Base-by-base conservation (phyloP, 2,113 vertebrate species). In the Tragelaphus buxtoni region DNA sequence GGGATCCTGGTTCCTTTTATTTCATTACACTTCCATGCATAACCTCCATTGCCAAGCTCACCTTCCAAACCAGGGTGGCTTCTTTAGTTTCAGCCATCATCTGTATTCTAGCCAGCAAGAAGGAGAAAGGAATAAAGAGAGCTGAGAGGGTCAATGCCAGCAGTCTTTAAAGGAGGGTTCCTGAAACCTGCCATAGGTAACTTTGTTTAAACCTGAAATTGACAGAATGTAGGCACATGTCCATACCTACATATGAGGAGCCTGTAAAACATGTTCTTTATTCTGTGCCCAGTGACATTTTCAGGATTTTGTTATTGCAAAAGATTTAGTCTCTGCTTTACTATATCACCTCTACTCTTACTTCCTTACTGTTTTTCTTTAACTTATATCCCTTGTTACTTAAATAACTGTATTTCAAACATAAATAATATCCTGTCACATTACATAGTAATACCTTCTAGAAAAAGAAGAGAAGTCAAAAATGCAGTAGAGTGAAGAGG, bases 291-390 rank as follows among this genome's bases (percentile, higher is more conserved):
- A 86, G 61, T n/a, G 82, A 89, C 61, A 92, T 77, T 55, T 87
- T 53, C 49, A 95, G 9, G 28, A 4, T 49, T 86, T 82, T 82
- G 5, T 89, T 94, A 42, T 17, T 91, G 35, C 86, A 42, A 80
- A 86, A 88, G 14, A 95, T 60, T 47, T 51, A 61, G 9, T 47
- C 35, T 81, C 39, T 82, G 30, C 81, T 93, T 83, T 93, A 83
- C n/a, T 85, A 9, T 80, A 51, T 90, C 39, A 28, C 28, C 32
- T 92, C 1, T 53, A 53, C 26, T 80, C 69, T 88, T 79, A 81
- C 16, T 88, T 74, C 26, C 17, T 95, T 77, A 90, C 65, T 94
- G 28, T 82, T 95, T 76, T 94, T 83, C 53, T 88, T 96, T 93
- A 65, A 69, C 32, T 86, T 83, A 79, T 22, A 63, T 61, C 14